Conservation (phyloP, 2,797 vertebrate genomes). For the Acanthurus tractus region DNA sequence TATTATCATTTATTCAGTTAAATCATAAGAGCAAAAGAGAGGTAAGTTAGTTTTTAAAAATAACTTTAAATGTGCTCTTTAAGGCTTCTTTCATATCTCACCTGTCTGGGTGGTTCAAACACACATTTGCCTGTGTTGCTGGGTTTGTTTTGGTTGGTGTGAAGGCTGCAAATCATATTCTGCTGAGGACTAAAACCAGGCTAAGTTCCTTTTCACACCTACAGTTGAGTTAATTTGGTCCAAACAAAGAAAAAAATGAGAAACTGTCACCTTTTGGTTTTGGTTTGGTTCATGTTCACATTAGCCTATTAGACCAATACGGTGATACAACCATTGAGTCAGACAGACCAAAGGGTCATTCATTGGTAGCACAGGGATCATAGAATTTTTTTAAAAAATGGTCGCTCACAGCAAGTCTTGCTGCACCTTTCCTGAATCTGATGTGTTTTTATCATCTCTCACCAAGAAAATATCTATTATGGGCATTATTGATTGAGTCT, state of each 20-base stretch:
- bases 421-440: no score
- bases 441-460: no score
- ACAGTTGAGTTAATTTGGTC: neutral
- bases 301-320: neutral
- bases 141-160: constrained; percentile 8
- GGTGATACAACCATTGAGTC: no score
- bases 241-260: neutral
- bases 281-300: neutral
- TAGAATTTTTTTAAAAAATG: no score
- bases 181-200: neutral
- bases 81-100: neutral
- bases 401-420: no score
- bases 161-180: constrained; percentile 6
- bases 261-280: neutral
- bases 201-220: neutral
- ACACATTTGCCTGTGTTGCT: neutral
- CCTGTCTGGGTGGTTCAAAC: neutral
- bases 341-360: no score
- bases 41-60: constrained; percentile 30
- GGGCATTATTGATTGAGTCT: no score
- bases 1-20: constrained; percentile 24
- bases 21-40: constrained; percentile 19
- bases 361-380: no score
- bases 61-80: constrained; percentile 2
- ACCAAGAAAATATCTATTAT: no score